phyloP scores from a whole-genome alignment of 92 coral and sea anemone species.

The Parazoanthus atlanticus region DNA sequence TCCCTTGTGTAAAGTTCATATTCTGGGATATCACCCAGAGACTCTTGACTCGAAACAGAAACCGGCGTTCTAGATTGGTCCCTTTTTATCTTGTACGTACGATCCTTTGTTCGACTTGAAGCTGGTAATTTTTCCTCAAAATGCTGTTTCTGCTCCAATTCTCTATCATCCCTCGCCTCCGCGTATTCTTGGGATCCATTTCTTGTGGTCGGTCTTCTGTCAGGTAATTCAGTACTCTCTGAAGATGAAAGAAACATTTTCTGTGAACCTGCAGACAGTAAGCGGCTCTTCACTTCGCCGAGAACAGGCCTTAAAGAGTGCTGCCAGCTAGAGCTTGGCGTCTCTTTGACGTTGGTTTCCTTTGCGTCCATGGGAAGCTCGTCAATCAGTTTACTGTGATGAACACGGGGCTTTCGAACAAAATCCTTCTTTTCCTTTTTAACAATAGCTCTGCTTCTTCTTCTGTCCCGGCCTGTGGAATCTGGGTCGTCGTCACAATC shows the following conservation, averaged over 20 bases:
- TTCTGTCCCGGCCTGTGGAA: slow-evolving; percentile 15
- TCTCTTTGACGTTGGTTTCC: slow-evolving; percentile 21
- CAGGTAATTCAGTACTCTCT: slow-evolving; percentile 26
- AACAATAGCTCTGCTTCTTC: slow-evolving; percentile 22
- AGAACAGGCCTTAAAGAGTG: slow-evolving; percentile 25
- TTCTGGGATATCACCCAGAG: slow-evolving; percentile 23
- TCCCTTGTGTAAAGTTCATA: slow-evolving; percentile 20
- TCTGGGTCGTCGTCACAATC: slow-evolving; percentile 36
- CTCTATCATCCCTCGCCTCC: background rate
- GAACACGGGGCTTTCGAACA: slow-evolving; percentile 57
- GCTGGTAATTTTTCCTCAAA: slow-evolving; percentile 17
- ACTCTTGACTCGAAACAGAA: slow-evolving; percentile 33
- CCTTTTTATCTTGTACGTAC: background rate
- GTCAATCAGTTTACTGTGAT: slow-evolving; percentile 63
- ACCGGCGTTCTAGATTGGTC: slow-evolving; percentile 3
- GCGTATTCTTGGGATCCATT: background rate
- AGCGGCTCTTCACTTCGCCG: slow-evolving; percentile 32
- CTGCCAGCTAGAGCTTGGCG: slow-evolving; percentile 38
- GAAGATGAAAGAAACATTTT: slow-evolving; percentile 10
- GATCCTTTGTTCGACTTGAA: background rate
- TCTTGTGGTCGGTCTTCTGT: background rate
- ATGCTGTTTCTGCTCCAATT: slow-evolving; percentile 9
- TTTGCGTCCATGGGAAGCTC: slow-evolving; percentile 33
- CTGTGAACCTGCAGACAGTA: slow-evolving; percentile 33
- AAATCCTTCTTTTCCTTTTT: slow-evolving; percentile 68